Evolutionary conservation across 2,113 vertebrate species (phyloP).

Genomic region (Melanostigma gelatinosum): DNA sequence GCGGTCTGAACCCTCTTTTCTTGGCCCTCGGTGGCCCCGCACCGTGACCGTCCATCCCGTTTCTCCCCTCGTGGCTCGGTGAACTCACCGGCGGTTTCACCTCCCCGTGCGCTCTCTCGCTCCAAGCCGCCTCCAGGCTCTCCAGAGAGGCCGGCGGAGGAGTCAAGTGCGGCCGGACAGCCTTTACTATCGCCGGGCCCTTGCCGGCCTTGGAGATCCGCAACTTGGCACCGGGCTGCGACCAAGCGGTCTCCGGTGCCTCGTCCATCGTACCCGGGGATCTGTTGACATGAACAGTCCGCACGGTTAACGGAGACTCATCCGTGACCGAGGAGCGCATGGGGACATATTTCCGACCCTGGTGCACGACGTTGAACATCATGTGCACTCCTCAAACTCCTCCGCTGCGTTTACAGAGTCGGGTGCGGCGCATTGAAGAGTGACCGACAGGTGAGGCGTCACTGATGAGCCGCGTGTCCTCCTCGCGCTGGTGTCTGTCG

Average conservation of each 20-base stretch:
- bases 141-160: conserved; percentile 81
- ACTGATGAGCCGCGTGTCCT: neutral
- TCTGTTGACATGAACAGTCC: conserved; percentile 22
- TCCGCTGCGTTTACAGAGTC: neutral
- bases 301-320: conserved; percentile 30
- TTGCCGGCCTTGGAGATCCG: conserved; percentile 71
- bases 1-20: conserved; percentile 78
- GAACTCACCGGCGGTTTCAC: neutral
- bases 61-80: conserved; percentile 2
- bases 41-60: conserved; percentile 39
- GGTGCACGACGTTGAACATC: conserved; percentile 63
- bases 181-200: conserved; percentile 63
- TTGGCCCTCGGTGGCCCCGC: conserved; percentile 56
- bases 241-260: conserved; percentile 47
- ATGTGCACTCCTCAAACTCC: conserved; percentile 7
- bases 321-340: conserved; percentile 33
- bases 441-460: conserved; percentile 16
- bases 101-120: conserved; percentile 19
- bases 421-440: neutral
- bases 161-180: conserved; percentile 65
- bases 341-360: conserved; percentile 73
- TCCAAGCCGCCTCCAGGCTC: conserved; percentile 72
- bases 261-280: conserved; percentile 1
- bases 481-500: neutral
- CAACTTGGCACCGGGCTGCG: conserved; percentile 60